Evolutionary conservation across 2,113 vertebrate genomes (phyloP), one percentile per base, ranked within the genome.

Genomic region (Xenopus borealis): DNA sequence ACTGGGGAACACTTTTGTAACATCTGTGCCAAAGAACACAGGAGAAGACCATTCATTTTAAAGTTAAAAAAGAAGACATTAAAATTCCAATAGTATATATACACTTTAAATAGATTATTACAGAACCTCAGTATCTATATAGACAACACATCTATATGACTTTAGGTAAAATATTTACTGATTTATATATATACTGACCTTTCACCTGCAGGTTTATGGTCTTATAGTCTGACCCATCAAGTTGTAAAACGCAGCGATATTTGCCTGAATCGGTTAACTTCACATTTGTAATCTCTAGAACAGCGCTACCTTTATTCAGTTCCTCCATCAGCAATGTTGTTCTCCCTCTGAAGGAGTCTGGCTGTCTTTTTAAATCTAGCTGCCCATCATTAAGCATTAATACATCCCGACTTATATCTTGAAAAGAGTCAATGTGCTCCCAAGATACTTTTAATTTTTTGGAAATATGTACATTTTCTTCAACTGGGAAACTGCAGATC

Each of bases 201-300:
- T 68, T 79, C 71, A 98, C 93, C 76, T 86, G 83, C 75, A 98
- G 81, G 1, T 10, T 81, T 27, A 93, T 89, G 6, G 79, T 78
- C 82, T 95, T 95, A 79, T 95, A 96, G 83, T 98, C 95, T 0
- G 85, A 88, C 50, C 91, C 94, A 0, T 69, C 80, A 0, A 92
- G 89, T 64, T 70, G 72, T 78, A 98, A 82, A 62, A 92, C 5
- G 66, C 96, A 98, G 50, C 69, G 84, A 72, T 98, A 98, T 10
- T 19, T 69, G 0, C 95, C 96, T 0, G 93, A 87, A 46, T 98
- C 96, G 45, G 78, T 84, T 50, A 96, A 81, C 72, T 80, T 87
- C 18, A 96, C 90, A 0, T 81, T 65, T 18, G 82, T 90, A 72
- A 98, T 81, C 79, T 92, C 83, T 71, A 98, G 82, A 3, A 86